Percentiles rank a stretch among this genome's conserved stretches.
Conservation (phyloP, 1,140 invertebrate species). For the Drosophila athabasca region DNA sequence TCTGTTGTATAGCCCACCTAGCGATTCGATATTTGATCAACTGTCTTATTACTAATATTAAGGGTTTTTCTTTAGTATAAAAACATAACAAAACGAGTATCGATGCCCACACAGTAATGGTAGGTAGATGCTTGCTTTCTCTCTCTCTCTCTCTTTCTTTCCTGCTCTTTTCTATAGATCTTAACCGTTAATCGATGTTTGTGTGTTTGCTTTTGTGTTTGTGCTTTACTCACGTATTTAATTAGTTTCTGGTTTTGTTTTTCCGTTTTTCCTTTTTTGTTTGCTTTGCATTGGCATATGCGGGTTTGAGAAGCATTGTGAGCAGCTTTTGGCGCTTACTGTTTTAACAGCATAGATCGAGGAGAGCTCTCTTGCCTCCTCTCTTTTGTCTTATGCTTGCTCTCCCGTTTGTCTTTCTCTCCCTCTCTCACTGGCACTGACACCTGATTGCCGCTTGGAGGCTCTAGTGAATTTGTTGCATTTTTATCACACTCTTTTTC, state of each 20-base stretch:
- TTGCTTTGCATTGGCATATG: conserved; percentile 29
- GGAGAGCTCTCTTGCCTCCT: background rate
- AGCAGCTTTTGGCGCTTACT: conserved; percentile 11
- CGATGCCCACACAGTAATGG: no score
- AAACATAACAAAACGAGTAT: no score
- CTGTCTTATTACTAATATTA: no score
- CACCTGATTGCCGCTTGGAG: conserved; percentile 21
- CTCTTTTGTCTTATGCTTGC: background rate
- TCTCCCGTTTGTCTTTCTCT: background rate
- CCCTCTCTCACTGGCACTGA: conserved; percentile 18
- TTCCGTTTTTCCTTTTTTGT: conserved; percentile 17
- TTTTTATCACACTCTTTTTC: conserved; percentile 1
- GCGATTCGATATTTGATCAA: no score
- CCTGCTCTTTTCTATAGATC: conserved; percentile 14
- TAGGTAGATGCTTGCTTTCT: no score
- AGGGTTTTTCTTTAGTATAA: background rate
- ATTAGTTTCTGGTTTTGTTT: conserved; percentile 28
- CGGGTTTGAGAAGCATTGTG: conserved; percentile 36
- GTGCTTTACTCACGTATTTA: conserved; percentile 42
- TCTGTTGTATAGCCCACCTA: no score
- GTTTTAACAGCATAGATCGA: conserved; percentile 38
- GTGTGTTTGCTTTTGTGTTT: background rate
- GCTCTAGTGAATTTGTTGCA: conserved; percentile 15
- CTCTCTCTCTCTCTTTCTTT: background rate
- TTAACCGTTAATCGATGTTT: conserved; percentile 11